Conservation (phyloP, 1,140 invertebrate species). For the Matsumurasca onukii region DNA sequence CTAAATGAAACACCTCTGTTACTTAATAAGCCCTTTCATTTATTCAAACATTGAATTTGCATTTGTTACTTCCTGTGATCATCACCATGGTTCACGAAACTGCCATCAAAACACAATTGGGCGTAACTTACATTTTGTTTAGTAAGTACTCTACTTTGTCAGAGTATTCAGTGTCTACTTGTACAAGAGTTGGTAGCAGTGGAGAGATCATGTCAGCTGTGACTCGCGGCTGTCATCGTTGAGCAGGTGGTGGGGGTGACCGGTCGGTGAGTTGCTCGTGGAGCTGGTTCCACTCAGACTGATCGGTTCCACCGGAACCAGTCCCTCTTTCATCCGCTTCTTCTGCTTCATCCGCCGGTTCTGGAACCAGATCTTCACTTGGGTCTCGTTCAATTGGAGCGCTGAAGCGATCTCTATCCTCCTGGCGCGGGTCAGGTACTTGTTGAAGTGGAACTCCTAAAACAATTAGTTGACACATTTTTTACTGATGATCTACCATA, state of each 20-base stretch:
- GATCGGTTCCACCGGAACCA: conserved; percentile 63
- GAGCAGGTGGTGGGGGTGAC: conserved; percentile 36
- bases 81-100: too few relatives aligned
- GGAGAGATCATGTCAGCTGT: conserved; percentile 40
- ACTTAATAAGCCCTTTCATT: too few relatives aligned
- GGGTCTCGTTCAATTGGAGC: conserved; percentile 95
- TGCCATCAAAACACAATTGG: too few relatives aligned
- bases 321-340: conserved; percentile 88
- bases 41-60: too few relatives aligned
- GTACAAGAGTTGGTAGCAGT: conserved; percentile 1
- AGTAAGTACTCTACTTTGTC: too few relatives aligned
- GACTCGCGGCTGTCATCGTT: conserved; percentile 50
- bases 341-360: conserved; percentile 93
- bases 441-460: conserved; percentile 96
- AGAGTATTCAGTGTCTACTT: too few relatives aligned
- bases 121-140: too few relatives aligned
- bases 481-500: too few relatives aligned
- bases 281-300: conserved; percentile 48
- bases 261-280: conserved; percentile 53
- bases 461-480: too few relatives aligned
- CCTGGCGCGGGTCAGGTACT: conserved; percentile 94
- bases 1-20: too few relatives aligned
- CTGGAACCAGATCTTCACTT: conserved; percentile 93
- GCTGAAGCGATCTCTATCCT: conserved; percentile 97
- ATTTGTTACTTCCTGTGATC: too few relatives aligned